phyloP scores from a whole-genome alignment of 23 tunicate species.

The Clavelina lepadiformis region DNA sequence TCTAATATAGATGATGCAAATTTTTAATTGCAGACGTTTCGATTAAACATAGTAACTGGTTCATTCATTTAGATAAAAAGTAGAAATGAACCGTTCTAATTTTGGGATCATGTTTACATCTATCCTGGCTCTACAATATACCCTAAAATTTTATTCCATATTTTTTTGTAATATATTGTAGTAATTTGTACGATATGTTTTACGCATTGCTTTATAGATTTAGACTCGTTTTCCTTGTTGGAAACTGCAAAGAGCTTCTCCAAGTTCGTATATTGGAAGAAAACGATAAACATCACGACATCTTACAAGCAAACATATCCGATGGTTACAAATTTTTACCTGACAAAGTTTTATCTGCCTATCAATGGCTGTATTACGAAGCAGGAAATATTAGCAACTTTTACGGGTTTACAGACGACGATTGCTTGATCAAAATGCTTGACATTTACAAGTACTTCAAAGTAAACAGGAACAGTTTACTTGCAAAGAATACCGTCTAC shows the following conservation, averaged over 20 bases:
- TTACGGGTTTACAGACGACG: slow-evolving; percentile 72
- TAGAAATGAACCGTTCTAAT: too few species aligned
- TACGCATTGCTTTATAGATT: slow-evolving; percentile 27
- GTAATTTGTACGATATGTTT: too few species aligned
- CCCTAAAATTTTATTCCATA: too few species aligned
- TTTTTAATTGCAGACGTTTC: too few species aligned
- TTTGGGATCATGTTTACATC: too few species aligned
- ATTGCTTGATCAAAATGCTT: slow-evolving; percentile 51
- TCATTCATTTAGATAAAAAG: neutral
- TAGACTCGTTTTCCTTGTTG: slow-evolving; percentile 55
- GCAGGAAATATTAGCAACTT: slow-evolving; percentile 39
- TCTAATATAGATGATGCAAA: too few species aligned
- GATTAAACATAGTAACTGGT: too few species aligned
- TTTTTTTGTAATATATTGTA: too few species aligned
- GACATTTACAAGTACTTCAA: slow-evolving; percentile 33
- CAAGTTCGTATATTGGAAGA: slow-evolving; percentile 37
- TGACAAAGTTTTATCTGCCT: slow-evolving; percentile 50
- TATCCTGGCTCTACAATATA: too few species aligned
- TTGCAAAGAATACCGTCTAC: slow-evolving; percentile 13
- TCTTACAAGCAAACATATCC: slow-evolving; percentile 69
- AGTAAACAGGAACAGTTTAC: neutral
- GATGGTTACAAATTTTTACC: slow-evolving; percentile 61
- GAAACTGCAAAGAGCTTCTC: slow-evolving; percentile 4
- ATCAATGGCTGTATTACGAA: slow-evolving; percentile 44
- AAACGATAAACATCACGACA: slow-evolving; percentile 56